These are phyloP conservation scores for Microctonus brassicae DNA, from an alignment of 2,888 invertebrate genomes.

Conservation along the genomic window DNA sequence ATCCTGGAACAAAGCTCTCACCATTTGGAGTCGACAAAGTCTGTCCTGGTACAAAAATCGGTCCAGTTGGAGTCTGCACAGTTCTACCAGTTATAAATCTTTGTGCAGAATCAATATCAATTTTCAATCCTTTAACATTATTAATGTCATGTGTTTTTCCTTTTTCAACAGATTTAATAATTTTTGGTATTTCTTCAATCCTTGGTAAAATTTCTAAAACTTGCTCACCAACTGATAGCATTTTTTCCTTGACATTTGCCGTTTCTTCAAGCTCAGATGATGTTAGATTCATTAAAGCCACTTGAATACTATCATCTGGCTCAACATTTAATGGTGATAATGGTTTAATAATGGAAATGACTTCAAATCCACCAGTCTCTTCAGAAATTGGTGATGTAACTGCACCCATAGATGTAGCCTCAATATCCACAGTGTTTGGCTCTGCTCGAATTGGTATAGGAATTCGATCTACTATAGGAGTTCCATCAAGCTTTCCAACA, in stretches of 20 bases:
- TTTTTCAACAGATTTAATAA: slow-evolving; percentile 72
- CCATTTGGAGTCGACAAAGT: slow-evolving; percentile 79
- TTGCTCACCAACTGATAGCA: slow-evolving; percentile 71
- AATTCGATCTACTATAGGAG: slow-evolving; percentile 58
- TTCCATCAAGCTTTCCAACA: slow-evolving; percentile 63
- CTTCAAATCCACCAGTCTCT: slow-evolving; percentile 73
- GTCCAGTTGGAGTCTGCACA: slow-evolving; percentile 78
- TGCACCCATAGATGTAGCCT: slow-evolving; percentile 60
- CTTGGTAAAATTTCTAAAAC: slow-evolving; percentile 75
- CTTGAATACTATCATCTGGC: slow-evolving; percentile 70
- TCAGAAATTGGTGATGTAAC: slow-evolving; percentile 70
- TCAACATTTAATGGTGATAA: slow-evolving; percentile 73
- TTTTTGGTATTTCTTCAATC: slow-evolving; percentile 75
- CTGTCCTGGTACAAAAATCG: slow-evolving; percentile 82
- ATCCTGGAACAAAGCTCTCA: slow-evolving; percentile 79
- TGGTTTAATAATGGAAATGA: slow-evolving; percentile 76
- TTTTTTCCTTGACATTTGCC: slow-evolving; percentile 74
- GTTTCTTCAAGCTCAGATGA: slow-evolving; percentile 75
- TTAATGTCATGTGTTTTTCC: slow-evolving; percentile 75
- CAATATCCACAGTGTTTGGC: slow-evolving; percentile 72
- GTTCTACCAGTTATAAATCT: slow-evolving; percentile 82
- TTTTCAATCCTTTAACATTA: slow-evolving; percentile 75
- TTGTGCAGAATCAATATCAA: slow-evolving; percentile 78
- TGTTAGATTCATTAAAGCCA: slow-evolving; percentile 73
- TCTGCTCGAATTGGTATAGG: slow-evolving; percentile 72